Conservation (phyloP, 2,113 vertebrate species). For the Oryzias melastigma region DNA sequence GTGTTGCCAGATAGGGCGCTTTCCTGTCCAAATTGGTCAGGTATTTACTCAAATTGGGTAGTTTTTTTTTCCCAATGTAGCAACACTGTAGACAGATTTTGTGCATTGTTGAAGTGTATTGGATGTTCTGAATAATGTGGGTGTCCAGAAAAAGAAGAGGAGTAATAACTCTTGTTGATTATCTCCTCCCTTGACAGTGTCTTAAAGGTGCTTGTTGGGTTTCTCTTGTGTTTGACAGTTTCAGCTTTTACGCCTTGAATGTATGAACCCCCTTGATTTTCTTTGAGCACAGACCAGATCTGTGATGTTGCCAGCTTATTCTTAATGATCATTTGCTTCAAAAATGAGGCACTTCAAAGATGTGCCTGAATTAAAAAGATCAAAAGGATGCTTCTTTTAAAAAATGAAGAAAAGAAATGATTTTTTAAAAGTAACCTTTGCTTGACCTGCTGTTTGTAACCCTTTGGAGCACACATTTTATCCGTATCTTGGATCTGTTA, state of each 20-base stretch:
- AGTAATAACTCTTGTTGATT: too few relatives aligned
- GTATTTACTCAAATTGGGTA: too few relatives aligned
- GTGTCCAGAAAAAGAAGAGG: too few relatives aligned
- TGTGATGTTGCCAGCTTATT: conserved; percentile 2
- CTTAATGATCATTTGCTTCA: conserved; percentile 5
- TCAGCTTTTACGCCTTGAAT: background rate
- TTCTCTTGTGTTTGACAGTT: background rate
- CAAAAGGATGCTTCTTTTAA: conserved; percentile 3
- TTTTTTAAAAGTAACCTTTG: conserved; percentile 37
- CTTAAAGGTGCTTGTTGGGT: background rate
- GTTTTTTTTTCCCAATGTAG: too few relatives aligned
- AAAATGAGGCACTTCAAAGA: conserved; percentile 12
- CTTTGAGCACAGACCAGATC: conserved; percentile 7
- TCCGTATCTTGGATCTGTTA: conserved; percentile 22
- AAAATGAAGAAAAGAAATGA: background rate
- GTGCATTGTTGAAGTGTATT: too few relatives aligned
- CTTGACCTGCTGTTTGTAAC: conserved; percentile 35
- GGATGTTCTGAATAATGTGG: too few relatives aligned
- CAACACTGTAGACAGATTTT: too few relatives aligned
- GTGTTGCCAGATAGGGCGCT: too few relatives aligned
- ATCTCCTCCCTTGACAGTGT: background rate
- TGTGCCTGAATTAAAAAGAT: conserved; percentile 7
- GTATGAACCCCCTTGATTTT: background rate
- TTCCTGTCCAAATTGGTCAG: too few relatives aligned
- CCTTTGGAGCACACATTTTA: conserved; percentile 29